These are phyloP conservation scores for Amphibalanus amphitrite DNA, from an alignment of 1,140 invertebrate species.

Conservation along the genomic window DNA sequence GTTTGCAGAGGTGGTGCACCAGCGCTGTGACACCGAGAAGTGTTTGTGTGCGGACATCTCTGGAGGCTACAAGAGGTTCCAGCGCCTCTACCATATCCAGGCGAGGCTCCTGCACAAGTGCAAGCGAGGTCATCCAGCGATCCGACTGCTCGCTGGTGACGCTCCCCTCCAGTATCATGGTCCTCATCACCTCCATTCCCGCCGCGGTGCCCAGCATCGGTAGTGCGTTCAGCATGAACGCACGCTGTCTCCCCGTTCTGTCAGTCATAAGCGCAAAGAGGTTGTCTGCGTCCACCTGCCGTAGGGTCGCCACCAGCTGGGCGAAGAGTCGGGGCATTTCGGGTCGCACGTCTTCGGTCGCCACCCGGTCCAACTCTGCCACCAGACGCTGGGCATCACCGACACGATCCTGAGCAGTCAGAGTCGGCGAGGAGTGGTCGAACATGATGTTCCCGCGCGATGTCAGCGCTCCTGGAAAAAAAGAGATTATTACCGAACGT, in stretches of 20 bases:
- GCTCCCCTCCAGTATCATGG: slow-evolving; percentile 47
- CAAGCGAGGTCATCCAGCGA: slow-evolving; percentile 31
- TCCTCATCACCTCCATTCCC: slow-evolving; percentile 49
- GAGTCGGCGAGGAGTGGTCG: slow-evolving; percentile 16
- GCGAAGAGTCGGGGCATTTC: slow-evolving; percentile 28
- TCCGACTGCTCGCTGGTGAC: slow-evolving; percentile 41
- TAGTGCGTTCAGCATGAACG: slow-evolving; percentile 51
- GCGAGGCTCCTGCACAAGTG: slow-evolving; percentile 51
- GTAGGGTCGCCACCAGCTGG: slow-evolving; percentile 22
- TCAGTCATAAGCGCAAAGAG: background rate
- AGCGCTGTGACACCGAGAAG: slow-evolving; percentile 29
- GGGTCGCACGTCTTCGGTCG: slow-evolving; percentile 32
- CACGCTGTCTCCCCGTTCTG: background rate
- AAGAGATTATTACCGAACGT: too few species aligned
- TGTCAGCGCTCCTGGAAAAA: background rate
- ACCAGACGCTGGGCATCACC: slow-evolving; percentile 5
- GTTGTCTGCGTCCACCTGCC: slow-evolving; percentile 15
- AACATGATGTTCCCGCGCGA: background rate
- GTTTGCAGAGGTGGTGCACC: slow-evolving; percentile 28
- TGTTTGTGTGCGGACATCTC: slow-evolving; percentile 31
- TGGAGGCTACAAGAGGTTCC: slow-evolving; percentile 28
- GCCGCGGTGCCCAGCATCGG: slow-evolving; percentile 55
- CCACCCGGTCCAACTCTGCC: slow-evolving; percentile 23
- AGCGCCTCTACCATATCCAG: slow-evolving; percentile 48
- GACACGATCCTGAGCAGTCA: slow-evolving; percentile 8